Base-by-base conservation (phyloP, 2,113 vertebrate genomes). In the Coryphaenoides rupestris region DNA sequence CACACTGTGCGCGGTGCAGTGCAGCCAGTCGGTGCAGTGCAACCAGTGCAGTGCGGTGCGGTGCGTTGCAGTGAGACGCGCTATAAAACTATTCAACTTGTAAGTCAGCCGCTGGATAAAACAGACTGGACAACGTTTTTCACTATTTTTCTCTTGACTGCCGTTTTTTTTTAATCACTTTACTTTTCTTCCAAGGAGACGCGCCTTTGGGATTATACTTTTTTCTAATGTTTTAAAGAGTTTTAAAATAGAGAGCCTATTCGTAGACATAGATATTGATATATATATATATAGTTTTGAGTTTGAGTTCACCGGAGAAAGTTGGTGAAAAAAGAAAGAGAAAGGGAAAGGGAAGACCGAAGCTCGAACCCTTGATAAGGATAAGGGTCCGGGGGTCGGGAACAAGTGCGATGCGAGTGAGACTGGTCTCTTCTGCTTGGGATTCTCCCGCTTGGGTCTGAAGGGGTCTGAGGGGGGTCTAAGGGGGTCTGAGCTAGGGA, bases 401-500 rank as follows among this genome's bases (percentile, higher is more conserved):
- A 74, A 86, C 85, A 85, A 84, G 79, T 84, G 83, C 79, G 79
- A 82, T 79, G 81, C 73, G 73, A 62, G 67, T 73, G 66, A 65
- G 70, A 33, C 66, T 77, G 21, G 60, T 76, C 85, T 89, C 78
- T n/a, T n/a, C n/a, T n/a, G n/a, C n/a, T 80, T 74, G 84, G 90
- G 88, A 89, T 92, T 91, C 90, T 85, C 85, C 83, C 71, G 86
- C 80, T 87, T 86, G 5, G 5, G 28, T 33, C 28, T 33, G 28
- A 33, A n/a, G n/a, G n/a, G n/a, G n/a, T n/a, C n/a, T n/a, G n/a
- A n/a, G 13, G 40, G 5, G 13, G 40, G 40, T 6, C 13, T 45
- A 13, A 6, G 40, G 40, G 86, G 76, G 90, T 81, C 84, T 84
- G 77, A 89, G n/a, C n/a, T n/a, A n/a, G 89, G 90, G 90, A 87